Evolutionary conservation across 2,113 vertebrate genomes (phyloP), one percentile per base, ranked within the genome.

Genomic region (Gopherus flavomarginatus): DNA sequence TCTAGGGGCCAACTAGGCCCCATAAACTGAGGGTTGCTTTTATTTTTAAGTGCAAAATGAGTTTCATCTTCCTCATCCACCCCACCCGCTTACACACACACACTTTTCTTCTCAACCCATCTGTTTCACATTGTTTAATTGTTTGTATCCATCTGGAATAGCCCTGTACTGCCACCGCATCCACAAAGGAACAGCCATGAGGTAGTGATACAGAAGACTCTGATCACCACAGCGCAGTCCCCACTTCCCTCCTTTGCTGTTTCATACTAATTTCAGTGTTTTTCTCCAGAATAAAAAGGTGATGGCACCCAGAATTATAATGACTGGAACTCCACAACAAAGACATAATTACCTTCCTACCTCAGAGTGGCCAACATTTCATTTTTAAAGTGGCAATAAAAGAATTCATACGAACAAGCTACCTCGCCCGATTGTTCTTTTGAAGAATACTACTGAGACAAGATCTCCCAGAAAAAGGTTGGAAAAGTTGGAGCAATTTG

Each of bases 141-240:
- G 77, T 95, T 88, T 86, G 31, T 93, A 96, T 95, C 89, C 90
- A 97, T 96, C 93, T 96, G 93, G 94, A 97, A 95, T 88, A 93
- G 88, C 82, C 86, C 89, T 97, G 89, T 94, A 86, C 81, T 95
- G 89, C 94, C 92, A 95, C 85, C 95, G 81, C 19, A 53, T 78
- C 81, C 95, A 77, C 89, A 86, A 96, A 53, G 77, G 87, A 91
- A 95, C 92, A 92, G 92, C 90, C 95, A 88, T 94, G 81, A 97
- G 94, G 94, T 86, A 97, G 87, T 95, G 97, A 97, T 97, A 97
- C 96, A 96, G 81, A 80, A 96, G 49, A 72, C n/a, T 84, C 87
- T 84, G 62, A 86, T 84, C 93, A 90, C 81, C 92, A 97, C 92
- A 90, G 87, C 88, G 89, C 59, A 77, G 75, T 83, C 90, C 35